Evolutionary conservation across 2,113 vertebrate genomes (phyloP).

Genomic region (Trematomus loennbergii): DNA sequence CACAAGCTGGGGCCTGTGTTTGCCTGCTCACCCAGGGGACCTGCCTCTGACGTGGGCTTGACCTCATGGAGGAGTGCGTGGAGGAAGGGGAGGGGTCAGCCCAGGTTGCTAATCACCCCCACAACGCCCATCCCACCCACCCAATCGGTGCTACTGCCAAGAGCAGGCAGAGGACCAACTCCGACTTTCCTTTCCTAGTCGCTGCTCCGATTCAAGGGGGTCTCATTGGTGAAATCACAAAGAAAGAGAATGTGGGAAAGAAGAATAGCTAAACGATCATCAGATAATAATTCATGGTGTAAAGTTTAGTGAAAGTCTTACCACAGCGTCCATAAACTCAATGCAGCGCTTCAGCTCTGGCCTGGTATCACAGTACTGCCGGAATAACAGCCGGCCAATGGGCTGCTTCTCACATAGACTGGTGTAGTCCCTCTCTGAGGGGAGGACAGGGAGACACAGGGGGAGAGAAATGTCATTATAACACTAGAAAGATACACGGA

Average conservation of each 20-base stretch:
- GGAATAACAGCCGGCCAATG: slow-evolving; percentile 92
- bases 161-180: slow-evolving; percentile 48
- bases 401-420: slow-evolving; percentile 93
- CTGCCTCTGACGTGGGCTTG: slow-evolving; percentile 73
- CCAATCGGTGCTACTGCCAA: slow-evolving; percentile 46
- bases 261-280: neutral
- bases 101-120: slow-evolving; percentile 65
- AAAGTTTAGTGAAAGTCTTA: slow-evolving; percentile 76
- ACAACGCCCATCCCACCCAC: slow-evolving; percentile 53
- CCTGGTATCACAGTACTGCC: slow-evolving; percentile 91
- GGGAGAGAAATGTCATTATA: neutral
- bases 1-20: slow-evolving; percentile 80
- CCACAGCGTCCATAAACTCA: slow-evolving; percentile 93
- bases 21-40: slow-evolving; percentile 73
- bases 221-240: slow-evolving; percentile 32
- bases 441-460: neutral
- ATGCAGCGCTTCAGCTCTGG: slow-evolving; percentile 87
- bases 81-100: slow-evolving; percentile 63
- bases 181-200: slow-evolving; percentile 30
- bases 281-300: neutral
- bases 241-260: neutral
- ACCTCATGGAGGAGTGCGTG: slow-evolving; percentile 72
- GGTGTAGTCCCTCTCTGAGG: slow-evolving; percentile 89
- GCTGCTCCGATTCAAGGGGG: slow-evolving; percentile 7
- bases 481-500: neutral